Percentiles rank a stretch among this genome's conserved stretches.
Conservation (phyloP, 2,113 vertebrate species). For the Mesitornis unicolor region DNA sequence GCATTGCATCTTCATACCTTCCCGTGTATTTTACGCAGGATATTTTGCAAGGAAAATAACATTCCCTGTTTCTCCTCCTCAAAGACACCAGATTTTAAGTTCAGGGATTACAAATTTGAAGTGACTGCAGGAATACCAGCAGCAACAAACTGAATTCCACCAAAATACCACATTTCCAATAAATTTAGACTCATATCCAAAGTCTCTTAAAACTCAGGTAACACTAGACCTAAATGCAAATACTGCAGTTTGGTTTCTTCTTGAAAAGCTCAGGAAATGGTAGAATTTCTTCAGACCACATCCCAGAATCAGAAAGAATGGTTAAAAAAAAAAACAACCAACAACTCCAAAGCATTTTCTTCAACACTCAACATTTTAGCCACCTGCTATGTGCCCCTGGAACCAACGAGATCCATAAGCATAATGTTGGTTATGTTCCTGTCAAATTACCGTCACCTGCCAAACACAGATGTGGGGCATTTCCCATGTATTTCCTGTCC, state of each 20-base stretch:
- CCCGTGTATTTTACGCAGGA: not conserved
- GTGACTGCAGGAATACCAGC: not conserved
- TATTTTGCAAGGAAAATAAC: not conserved
- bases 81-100: not conserved
- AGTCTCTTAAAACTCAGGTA: not conserved
- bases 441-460: not conserved
- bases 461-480: not conserved
- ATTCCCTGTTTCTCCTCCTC: not conserved
- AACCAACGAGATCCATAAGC: not conserved
- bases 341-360: not conserved
- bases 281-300: not conserved
- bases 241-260: not conserved
- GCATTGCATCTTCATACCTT: not conserved
- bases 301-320: not conserved
- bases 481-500: not conserved
- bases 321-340: not conserved
- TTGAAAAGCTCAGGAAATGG: not conserved
- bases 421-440: not conserved
- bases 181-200: not conserved
- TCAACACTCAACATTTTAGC: not conserved
- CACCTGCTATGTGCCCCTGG: not conserved
- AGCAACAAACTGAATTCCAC: not conserved
- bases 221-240: not conserved
- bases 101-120: not conserved
- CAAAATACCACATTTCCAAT: not conserved